A percentile compares a stretch with the other conserved stretches of the same genome.
These are phyloP conservation scores for Falco rusticolus DNA, from an alignment of 2,797 vertebrate genomes.

Conservation along the genomic window DNA sequence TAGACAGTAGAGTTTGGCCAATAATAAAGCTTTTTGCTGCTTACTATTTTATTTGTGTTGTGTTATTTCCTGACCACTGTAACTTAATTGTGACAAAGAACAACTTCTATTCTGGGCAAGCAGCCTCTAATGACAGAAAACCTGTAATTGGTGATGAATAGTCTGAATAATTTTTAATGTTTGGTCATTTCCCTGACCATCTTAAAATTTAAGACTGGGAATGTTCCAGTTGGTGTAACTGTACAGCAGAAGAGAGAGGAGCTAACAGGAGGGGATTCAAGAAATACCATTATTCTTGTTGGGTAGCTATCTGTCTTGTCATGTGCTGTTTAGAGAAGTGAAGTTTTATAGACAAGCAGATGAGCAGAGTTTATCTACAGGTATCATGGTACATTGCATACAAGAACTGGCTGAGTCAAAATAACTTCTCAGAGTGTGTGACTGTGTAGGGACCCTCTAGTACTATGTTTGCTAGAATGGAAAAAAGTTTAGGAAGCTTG, in stretches of 20 bases:
- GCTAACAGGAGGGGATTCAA: neutral
- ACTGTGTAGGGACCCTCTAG: neutral
- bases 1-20: no score
- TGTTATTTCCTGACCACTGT: no score
- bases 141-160: neutral
- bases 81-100: neutral
- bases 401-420: neutral
- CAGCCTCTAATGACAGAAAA: neutral
- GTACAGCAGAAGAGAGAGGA: neutral
- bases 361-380: neutral
- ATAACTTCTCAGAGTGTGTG: neutral
- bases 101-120: neutral
- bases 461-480: neutral
- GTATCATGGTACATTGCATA: neutral
- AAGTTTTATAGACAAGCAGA: neutral
- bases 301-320: neutral
- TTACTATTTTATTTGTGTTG: no score
- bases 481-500: neutral
- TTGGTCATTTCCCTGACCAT: neutral
- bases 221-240: neutral
- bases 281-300: neutral
- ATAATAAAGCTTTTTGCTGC: no score
- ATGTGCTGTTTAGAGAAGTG: neutral
- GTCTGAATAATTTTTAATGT: neutral
- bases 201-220: neutral